Conservation (phyloP, 1,140 invertebrate species). For the Copidosoma floridanum region DNA sequence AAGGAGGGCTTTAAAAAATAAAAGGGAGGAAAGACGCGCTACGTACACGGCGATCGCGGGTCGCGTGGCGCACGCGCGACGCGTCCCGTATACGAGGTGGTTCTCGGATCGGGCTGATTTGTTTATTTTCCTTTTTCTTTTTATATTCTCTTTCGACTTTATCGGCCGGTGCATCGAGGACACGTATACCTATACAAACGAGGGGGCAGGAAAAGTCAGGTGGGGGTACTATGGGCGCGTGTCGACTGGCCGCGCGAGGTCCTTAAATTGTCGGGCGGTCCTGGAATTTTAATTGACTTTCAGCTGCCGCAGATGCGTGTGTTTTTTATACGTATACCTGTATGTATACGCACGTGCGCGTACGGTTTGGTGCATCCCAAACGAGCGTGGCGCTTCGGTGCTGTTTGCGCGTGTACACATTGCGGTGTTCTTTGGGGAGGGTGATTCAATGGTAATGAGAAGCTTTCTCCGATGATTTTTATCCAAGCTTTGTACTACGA, state of each 20-base stretch:
- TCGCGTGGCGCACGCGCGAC: conserved; percentile 1
- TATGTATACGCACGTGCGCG: too few species aligned
- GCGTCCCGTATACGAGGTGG: neutral
- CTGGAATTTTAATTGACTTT: neutral
- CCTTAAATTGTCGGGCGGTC: neutral
- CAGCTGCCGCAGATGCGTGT: too few species aligned
- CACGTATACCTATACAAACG: neutral
- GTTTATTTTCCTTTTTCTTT: too few species aligned
- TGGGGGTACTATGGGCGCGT: neutral
- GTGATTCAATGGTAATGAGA: too few species aligned
- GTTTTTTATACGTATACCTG: neutral
- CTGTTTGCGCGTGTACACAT: too few species aligned
- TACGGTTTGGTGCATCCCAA: too few species aligned
- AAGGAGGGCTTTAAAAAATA: neutral
- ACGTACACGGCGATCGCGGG: conserved; percentile 4
- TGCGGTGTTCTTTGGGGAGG: too few species aligned
- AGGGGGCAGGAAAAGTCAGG: neutral
- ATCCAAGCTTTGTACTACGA: too few species aligned
- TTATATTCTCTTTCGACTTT: too few species aligned
- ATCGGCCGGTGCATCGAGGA: neutral
- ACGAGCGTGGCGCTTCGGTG: too few species aligned
- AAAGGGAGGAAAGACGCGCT: neutral
- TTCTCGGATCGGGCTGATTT: neutral
- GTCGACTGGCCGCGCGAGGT: neutral
- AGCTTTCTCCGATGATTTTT: too few species aligned